phyloP scores from a whole-genome alignment of 2,888 invertebrate species.

The Zaprionus bogoriensis region DNA sequence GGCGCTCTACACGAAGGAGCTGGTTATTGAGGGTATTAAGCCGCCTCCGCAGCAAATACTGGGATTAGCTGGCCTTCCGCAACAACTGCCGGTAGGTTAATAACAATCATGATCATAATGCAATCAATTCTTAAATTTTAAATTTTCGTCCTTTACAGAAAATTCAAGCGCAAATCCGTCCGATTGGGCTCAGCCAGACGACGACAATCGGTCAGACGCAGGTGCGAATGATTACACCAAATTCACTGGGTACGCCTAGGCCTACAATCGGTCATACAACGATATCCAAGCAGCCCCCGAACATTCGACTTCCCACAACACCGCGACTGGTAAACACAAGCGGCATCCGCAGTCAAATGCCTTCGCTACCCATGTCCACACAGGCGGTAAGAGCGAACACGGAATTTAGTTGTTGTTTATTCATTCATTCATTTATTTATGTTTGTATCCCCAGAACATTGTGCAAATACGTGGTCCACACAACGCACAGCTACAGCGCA shows the following conservation, averaged over 20 bases:
- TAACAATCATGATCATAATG: too few species aligned
- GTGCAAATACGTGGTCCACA: slow-evolving; percentile 81
- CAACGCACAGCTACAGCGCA: slow-evolving; percentile 77
- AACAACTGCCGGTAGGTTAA: slow-evolving; percentile 81
- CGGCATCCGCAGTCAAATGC: slow-evolving; percentile 77
- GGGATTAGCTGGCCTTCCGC: slow-evolving; percentile 84
- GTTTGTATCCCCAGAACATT: slow-evolving; percentile 74
- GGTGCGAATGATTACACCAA: slow-evolving; percentile 86
- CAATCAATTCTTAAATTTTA: too few species aligned
- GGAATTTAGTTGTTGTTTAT: background rate
- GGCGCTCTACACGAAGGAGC: slow-evolving; percentile 93
- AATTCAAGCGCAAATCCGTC: slow-evolving; percentile 84
- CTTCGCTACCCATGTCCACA: slow-evolving; percentile 75
- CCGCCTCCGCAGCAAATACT: slow-evolving; percentile 90
- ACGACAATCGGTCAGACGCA: slow-evolving; percentile 85
- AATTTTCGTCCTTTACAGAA: slow-evolving; percentile 63
- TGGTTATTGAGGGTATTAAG: slow-evolving; percentile 96
- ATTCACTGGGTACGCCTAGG: slow-evolving; percentile 72
- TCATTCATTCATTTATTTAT: background rate
- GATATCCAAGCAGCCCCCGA: slow-evolving; percentile 82
- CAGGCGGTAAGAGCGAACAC: slow-evolving; percentile 77
- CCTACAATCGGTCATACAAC: slow-evolving; percentile 83
- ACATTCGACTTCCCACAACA: slow-evolving; percentile 81
- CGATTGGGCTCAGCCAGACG: slow-evolving; percentile 83
- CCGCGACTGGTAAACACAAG: slow-evolving; percentile 78